These are phyloP conservation scores for Pangasius larnaudii DNA, from an alignment of 2,797 vertebrate species.

Conservation along the genomic window DNA sequence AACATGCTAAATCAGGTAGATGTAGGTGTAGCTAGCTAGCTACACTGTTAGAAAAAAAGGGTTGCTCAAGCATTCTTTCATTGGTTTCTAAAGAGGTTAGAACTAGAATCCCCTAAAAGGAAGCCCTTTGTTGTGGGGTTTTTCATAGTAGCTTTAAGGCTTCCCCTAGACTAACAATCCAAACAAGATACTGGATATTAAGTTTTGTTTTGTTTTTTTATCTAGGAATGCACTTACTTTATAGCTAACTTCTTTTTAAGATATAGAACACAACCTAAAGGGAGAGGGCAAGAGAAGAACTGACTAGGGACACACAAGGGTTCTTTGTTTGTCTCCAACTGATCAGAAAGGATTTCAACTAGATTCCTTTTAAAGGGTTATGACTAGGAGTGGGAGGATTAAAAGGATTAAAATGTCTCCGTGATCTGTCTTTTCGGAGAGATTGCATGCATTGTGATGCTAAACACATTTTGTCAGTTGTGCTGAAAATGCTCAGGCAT, in stretches of 20 bases:
- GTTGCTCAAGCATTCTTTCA: neutral
- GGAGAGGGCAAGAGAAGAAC: neutral
- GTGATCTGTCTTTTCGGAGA: neutral
- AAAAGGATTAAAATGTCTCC: slow-evolving; percentile 16
- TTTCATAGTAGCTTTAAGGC: neutral
- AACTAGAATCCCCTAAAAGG: neutral
- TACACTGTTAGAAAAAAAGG: neutral
- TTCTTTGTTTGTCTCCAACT: neutral
- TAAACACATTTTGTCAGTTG: neutral
- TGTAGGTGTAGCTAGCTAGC: neutral
- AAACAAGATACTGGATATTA: neutral
- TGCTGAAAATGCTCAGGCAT: neutral
- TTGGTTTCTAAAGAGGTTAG: neutral
- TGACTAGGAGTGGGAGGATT: neutral
- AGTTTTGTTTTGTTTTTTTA: neutral
- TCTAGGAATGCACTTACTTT: neutral
- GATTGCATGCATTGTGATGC: neutral
- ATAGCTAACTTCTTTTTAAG: no score
- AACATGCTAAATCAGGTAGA: neutral
- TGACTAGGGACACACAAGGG: neutral
- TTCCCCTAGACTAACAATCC: neutral
- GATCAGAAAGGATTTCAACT: slow-evolving; percentile 11
- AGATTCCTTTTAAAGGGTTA: neutral
- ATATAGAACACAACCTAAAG: neutral
- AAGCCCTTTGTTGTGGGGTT: neutral